These are phyloP conservation scores for Siphlonurus alternatus DNA, from an alignment of 2,888 invertebrate genomes.

Conservation along the genomic window DNA sequence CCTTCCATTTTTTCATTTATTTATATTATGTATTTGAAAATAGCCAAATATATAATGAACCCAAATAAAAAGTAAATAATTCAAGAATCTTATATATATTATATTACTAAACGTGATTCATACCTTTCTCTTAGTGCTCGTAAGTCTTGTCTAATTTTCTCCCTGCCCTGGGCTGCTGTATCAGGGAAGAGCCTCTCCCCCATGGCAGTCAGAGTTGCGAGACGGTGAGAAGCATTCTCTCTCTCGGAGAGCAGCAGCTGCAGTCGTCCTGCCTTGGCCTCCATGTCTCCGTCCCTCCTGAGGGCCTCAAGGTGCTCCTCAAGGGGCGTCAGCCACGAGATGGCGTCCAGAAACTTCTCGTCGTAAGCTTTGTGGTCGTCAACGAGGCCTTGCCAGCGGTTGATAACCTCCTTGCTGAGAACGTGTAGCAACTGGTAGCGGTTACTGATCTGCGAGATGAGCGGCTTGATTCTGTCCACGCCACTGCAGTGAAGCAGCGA, in stretches of 20 bases:
- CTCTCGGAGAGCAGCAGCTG: slow-evolving; percentile 59
- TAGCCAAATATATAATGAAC: background rate
- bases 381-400: slow-evolving; percentile 65
- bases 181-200: slow-evolving; percentile 86
- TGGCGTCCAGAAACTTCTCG: slow-evolving; percentile 54
- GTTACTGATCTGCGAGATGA: slow-evolving; percentile 78
- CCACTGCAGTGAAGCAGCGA: slow-evolving; percentile 66
- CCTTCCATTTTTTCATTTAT: too few relatives aligned
- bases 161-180: slow-evolving; percentile 81
- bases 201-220: slow-evolving; percentile 52
- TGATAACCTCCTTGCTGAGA: slow-evolving; percentile 70
- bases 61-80: background rate
- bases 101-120: background rate
- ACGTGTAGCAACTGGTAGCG: slow-evolving; percentile 66
- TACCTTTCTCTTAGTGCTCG: slow-evolving; percentile 51
- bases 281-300: slow-evolving; percentile 34
- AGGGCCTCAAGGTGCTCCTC: slow-evolving; percentile 51
- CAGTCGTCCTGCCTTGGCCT: slow-evolving; percentile 47
- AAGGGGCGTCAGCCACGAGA: slow-evolving; percentile 58
- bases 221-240: slow-evolving; percentile 66
- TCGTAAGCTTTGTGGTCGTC: slow-evolving; percentile 68
- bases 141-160: slow-evolving; percentile 71
- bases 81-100: background rate
- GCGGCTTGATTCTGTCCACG: slow-evolving; percentile 67
- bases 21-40: too few relatives aligned